These are phyloP conservation scores for Megastigmus dorsalis DNA, from an alignment of 2,888 invertebrate species.

Conservation along the genomic window DNA sequence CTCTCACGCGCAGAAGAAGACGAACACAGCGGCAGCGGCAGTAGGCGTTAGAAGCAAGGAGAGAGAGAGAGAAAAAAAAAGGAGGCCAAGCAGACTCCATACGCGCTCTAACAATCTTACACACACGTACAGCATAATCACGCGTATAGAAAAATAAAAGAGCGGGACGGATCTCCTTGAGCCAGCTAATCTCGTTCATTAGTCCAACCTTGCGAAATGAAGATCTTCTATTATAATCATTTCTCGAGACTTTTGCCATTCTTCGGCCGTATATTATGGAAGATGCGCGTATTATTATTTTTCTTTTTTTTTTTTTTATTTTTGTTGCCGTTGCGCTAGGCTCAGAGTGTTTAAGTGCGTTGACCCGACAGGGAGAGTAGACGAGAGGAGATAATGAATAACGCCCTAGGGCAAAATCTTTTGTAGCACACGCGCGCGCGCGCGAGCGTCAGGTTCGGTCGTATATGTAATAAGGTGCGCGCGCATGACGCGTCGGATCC, in stretches of 20 bases:
- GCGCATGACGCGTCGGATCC: not conserved
- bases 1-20: not conserved
- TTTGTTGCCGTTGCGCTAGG: too few relatives aligned
- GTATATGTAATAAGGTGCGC: not conserved
- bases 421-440: too few relatives aligned
- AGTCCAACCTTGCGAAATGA: constrained; percentile 17
- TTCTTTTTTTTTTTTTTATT: too few relatives aligned
- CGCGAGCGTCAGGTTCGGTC: too few relatives aligned
- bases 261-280: not conserved
- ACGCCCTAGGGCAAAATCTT: not conserved
- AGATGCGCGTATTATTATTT: too few relatives aligned
- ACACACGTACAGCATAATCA: too few relatives aligned
- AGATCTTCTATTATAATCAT: not conserved
- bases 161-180: constrained; percentile 9
- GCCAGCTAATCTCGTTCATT: constrained; percentile 38
- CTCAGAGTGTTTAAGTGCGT: too few relatives aligned
- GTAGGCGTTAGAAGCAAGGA: too few relatives aligned
- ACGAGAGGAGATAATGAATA: constrained; percentile 6
- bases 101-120: too few relatives aligned
- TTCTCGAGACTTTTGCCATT: not conserved
- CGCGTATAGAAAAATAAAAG: not conserved
- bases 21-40: not conserved
- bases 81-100: too few relatives aligned
- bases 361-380: too few relatives aligned
- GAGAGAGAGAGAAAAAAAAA: too few relatives aligned